Conservation (phyloP, 2,113 vertebrate genomes). For the Aldabrachelys gigantea region DNA sequence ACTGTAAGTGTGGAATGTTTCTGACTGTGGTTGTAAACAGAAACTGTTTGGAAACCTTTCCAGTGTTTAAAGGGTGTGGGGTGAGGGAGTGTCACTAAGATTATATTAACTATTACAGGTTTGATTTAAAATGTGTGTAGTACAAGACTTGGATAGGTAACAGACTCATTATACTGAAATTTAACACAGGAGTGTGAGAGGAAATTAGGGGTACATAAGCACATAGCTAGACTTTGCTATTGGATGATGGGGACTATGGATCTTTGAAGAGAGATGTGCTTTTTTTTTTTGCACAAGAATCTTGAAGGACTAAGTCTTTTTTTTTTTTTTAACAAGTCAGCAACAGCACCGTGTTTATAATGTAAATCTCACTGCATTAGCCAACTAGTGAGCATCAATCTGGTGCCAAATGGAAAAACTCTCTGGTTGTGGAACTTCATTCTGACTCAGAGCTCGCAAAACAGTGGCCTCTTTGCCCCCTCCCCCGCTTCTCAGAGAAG, state of each 20-base stretch:
- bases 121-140: not conserved
- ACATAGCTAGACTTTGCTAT: not conserved
- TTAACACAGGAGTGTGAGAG: not conserved
- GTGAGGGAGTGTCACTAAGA: not conserved
- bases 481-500: slow-evolving; percentile 23
- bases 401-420: slow-evolving; percentile 34
- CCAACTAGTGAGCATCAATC: not conserved
- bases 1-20: not conserved
- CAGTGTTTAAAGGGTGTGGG: not conserved
- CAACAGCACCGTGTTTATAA: not conserved
- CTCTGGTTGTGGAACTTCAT: slow-evolving; percentile 11
- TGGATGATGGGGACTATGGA: not conserved
- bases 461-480: slow-evolving; percentile 40
- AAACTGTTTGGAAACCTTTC: not conserved
- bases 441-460: slow-evolving; percentile 36
- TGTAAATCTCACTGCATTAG: not conserved
- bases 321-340: not conserved
- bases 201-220: not conserved
- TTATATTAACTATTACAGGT: not conserved
- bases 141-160: not conserved
- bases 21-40: not conserved
- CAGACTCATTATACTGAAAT: not conserved
- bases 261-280: not conserved
- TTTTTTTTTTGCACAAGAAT: not conserved
- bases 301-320: not conserved